Conservation (phyloP, 2,888 invertebrate species). For the Rhamphomyia laevipes region DNA sequence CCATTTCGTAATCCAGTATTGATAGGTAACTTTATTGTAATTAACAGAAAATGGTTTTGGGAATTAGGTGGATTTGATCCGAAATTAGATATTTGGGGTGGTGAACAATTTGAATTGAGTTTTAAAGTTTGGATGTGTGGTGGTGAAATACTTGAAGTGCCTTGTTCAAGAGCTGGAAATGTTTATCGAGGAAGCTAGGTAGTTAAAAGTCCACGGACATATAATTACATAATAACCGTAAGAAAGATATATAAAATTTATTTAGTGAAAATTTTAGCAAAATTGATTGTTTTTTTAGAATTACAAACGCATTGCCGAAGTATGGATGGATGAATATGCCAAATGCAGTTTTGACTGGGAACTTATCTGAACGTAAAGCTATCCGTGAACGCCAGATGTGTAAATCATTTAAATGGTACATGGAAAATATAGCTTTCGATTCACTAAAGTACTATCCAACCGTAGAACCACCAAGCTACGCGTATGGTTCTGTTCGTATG, state of each 20-base stretch:
- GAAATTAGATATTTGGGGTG: constrained; percentile 94
- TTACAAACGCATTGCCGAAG: constrained; percentile 85
- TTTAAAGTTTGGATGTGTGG: constrained; percentile 98
- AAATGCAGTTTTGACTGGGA: constrained; percentile 67
- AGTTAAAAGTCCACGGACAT: constrained; percentile 84
- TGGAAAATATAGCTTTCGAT: constrained; percentile 88
- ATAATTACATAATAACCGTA: constrained; percentile 62
- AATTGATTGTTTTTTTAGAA: constrained; percentile 44
- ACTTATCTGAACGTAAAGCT: constrained; percentile 64
- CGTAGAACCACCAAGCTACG: constrained; percentile 73
- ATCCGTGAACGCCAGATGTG: constrained; percentile 66
- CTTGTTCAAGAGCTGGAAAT: constrained; percentile 88
- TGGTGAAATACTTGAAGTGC: constrained; percentile 83
- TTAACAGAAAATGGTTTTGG: constrained; percentile 87
- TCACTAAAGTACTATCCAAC: constrained; percentile 78
- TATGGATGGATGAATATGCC: constrained; percentile 99
- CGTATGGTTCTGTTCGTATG: constrained; percentile 60
- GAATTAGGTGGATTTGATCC: constrained; percentile 91
- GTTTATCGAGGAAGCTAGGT: constrained; percentile 66
- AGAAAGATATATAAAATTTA: not conserved
- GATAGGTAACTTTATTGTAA: constrained; percentile 96
- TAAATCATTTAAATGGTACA: constrained; percentile 93
- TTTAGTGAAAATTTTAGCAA: not conserved
- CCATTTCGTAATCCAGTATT: constrained; percentile 75
- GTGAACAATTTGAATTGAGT: constrained; percentile 94